Evolutionary conservation across 1,140 invertebrate genomes (phyloP).

Genomic region (Drosophila mayri): DNA sequence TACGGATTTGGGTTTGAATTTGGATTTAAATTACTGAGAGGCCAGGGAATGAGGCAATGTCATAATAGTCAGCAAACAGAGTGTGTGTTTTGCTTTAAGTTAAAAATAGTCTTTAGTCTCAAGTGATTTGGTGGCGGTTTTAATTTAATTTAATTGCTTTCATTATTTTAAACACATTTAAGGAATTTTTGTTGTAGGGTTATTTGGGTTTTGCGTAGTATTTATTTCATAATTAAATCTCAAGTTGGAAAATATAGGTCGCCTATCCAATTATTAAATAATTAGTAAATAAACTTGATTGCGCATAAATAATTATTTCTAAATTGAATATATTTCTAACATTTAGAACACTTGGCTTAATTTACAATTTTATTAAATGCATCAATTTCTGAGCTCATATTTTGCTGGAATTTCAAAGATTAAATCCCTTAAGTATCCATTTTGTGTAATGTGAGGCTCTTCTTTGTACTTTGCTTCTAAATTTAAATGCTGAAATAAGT

Average conservation of each 20-base stretch:
- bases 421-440: background rate
- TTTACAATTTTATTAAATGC: background rate
- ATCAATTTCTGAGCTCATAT: too few relatives aligned
- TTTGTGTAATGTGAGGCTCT: background rate
- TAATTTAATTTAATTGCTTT: background rate
- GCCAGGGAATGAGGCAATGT: constrained; percentile 8
- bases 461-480: background rate
- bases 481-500: constrained; percentile 3
- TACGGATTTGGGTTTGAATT: constrained; percentile 2
- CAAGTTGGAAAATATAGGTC: background rate
- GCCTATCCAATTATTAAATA: background rate
- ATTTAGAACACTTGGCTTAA: too few relatives aligned
- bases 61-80: background rate
- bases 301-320: background rate
- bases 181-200: background rate
- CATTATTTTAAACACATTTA: background rate
- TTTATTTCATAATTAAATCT: background rate
- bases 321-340: background rate
- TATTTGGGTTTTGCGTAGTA: background rate
- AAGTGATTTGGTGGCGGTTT: background rate
- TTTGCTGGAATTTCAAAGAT: background rate
- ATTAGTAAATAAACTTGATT: background rate
- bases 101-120: background rate
- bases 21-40: background rate
- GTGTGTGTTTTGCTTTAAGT: background rate